Percentiles rank a stretch among this genome's conserved stretches.
Evolutionary conservation across 2,113 vertebrate species (phyloP).

Genomic region (Casuarius casuarius): DNA sequence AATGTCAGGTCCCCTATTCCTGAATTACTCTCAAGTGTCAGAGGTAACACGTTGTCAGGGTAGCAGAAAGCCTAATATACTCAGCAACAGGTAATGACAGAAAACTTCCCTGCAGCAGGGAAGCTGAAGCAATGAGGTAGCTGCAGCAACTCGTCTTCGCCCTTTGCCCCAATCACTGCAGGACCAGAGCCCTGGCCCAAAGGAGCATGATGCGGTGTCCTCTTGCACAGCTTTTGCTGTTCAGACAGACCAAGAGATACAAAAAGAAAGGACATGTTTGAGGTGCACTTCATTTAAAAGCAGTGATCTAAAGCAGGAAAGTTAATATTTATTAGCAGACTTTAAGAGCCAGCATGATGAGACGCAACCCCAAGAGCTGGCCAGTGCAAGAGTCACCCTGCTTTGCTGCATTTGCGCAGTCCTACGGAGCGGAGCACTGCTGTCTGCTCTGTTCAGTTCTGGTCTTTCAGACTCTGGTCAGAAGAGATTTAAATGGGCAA

Average conservation of each 20-base stretch:
- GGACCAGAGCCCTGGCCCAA: background rate
- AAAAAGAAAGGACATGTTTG: background rate
- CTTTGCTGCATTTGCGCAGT: background rate
- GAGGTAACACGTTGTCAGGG: background rate
- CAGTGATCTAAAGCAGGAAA: background rate
- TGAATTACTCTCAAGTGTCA: background rate
- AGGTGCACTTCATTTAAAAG: background rate
- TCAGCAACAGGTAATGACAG: background rate
- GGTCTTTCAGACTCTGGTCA: background rate
- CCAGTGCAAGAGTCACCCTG: rapidly evolving
- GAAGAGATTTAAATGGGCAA: background rate
- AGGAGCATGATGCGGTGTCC: background rate
- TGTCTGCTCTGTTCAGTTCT: background rate
- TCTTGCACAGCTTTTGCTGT: background rate
- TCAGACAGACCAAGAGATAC: background rate
- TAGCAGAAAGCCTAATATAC: rapidly evolving
- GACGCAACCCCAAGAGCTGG: background rate
- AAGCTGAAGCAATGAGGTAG: background rate
- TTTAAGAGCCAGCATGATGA: background rate
- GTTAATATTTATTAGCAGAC: background rate
- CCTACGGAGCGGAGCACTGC: background rate
- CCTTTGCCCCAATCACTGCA: background rate
- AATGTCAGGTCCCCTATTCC: background rate
- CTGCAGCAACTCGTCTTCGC: background rate
- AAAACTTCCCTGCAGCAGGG: background rate